A percentile compares a stretch with the other conserved stretches of the same genome.
phyloP scores from a whole-genome alignment of 2,113 vertebrate genomes.

The Pygoscelis antarcticus region DNA sequence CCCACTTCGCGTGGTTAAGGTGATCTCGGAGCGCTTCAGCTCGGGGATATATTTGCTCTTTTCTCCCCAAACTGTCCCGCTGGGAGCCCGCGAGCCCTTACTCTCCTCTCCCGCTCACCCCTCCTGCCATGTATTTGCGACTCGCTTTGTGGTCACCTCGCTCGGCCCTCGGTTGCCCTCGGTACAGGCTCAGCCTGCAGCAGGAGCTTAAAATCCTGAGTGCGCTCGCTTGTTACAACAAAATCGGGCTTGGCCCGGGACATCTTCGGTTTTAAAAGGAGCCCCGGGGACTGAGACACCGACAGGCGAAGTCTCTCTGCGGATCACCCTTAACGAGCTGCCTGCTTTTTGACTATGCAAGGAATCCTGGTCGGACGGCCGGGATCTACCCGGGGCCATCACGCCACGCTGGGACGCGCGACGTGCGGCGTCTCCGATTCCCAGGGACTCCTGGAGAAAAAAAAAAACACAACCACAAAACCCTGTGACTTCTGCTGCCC shows the following conservation, averaged over 20 bases:
- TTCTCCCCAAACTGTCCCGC: not conserved
- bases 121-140: not conserved
- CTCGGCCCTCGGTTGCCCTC: fast-evolving
- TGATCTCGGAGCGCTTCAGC: not conserved
- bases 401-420: fast-evolving
- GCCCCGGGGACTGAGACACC: not conserved
- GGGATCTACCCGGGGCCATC: not conserved
- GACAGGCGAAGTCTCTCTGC: fast-evolving
- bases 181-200: not conserved
- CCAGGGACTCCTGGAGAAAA: not conserved
- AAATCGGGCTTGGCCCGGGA: not conserved
- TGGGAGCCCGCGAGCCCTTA: not conserved
- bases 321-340: not conserved
- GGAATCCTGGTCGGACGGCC: not conserved
- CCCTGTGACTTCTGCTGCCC: not conserved
- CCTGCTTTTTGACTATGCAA: not conserved
- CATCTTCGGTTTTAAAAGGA: not conserved
- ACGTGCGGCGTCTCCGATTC: fast-evolving
- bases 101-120: not conserved
- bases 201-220: not conserved
- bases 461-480: too few species aligned
- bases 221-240: fast-evolving
- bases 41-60: not conserved
- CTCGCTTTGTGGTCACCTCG: not conserved
- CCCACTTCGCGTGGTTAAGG: fast-evolving